Evolutionary conservation across 2,888 invertebrate genomes (phyloP).

Genomic region (Notodonta dromedarius): DNA sequence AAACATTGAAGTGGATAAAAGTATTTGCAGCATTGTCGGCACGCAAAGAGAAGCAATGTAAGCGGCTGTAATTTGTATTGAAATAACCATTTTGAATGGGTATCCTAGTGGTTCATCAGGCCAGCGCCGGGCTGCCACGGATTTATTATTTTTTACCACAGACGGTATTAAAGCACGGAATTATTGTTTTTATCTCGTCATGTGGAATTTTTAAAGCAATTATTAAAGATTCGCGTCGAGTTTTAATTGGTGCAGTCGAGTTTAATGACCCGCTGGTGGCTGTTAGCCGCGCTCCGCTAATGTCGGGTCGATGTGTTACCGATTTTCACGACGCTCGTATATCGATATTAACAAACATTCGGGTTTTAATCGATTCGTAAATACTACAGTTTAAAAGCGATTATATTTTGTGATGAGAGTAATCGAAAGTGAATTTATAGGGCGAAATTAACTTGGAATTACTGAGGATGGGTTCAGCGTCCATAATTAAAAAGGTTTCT

Average conservation of each 20-base stretch:
- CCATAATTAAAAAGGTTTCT: neutral
- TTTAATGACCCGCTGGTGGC: conserved; percentile 72
- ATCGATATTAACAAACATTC: conserved; percentile 26
- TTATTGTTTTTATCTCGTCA: conserved; percentile 82
- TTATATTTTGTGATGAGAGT: conserved; percentile 8
- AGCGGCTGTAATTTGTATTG: conserved; percentile 83
- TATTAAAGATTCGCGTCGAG: conserved; percentile 75
- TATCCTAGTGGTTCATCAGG: conserved; percentile 79
- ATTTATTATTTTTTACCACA: conserved; percentile 82
- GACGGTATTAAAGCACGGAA: conserved; percentile 77
- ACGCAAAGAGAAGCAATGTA: conserved; percentile 73
- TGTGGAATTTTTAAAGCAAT: conserved; percentile 81
- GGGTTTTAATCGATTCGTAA: conserved; percentile 35
- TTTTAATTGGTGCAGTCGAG: conserved; percentile 80
- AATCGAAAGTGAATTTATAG: conserved; percentile 6
- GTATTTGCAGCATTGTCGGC: conserved; percentile 82
- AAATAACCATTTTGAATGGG: conserved; percentile 80
- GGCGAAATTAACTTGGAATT: conserved; percentile 2
- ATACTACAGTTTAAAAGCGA: conserved; percentile 33
- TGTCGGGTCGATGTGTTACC: conserved; percentile 37
- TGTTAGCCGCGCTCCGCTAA: conserved; percentile 61
- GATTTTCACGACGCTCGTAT: conserved; percentile 27
- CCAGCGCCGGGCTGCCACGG: conserved; percentile 53
- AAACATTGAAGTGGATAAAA: conserved; percentile 71
- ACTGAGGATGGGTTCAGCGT: neutral